A percentile compares a stretch with the other conserved stretches of the same genome.
Evolutionary conservation across 23 tunicate genomes (phyloP).

Genomic region (Clavelina lepadiformis): DNA sequence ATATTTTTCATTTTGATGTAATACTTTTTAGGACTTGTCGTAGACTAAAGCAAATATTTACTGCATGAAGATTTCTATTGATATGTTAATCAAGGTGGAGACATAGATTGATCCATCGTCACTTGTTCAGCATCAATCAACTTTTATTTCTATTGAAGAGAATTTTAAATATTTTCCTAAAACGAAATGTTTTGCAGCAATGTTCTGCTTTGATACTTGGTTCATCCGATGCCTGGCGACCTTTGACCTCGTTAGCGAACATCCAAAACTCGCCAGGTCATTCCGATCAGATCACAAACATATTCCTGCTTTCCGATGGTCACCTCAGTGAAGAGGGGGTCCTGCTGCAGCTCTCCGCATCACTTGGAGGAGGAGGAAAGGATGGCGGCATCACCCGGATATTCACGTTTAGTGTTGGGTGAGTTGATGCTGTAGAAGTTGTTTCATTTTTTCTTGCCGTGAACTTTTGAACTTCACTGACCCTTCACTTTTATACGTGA

Average conservation of each 20-base stretch:
- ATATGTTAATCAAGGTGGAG: too few species aligned
- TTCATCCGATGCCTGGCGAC: constrained; percentile 39
- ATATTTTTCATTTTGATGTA: too few species aligned
- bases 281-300: constrained; percentile 12
- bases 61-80: too few species aligned
- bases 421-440: background rate
- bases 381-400: constrained; percentile 7
- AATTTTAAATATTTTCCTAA: too few species aligned
- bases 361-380: constrained; percentile 21
- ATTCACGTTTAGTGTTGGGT: constrained; percentile 73
- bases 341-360: constrained; percentile 19
- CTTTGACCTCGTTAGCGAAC: constrained; percentile 12
- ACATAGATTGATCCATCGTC: too few species aligned
- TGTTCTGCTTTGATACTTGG: constrained; percentile 9
- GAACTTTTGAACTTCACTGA: background rate
- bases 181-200: background rate
- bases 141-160: too few species aligned
- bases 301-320: constrained; percentile 75
- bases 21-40: too few species aligned
- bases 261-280: constrained; percentile 1
- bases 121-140: too few species aligned
- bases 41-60: too few species aligned
- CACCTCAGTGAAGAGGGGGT: constrained; percentile 39
- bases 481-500: background rate
- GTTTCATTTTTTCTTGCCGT: background rate